These are phyloP conservation scores for Hirtodrosophila trivittata DNA, from an alignment of 2,888 invertebrate species.

Conservation along the genomic window DNA sequence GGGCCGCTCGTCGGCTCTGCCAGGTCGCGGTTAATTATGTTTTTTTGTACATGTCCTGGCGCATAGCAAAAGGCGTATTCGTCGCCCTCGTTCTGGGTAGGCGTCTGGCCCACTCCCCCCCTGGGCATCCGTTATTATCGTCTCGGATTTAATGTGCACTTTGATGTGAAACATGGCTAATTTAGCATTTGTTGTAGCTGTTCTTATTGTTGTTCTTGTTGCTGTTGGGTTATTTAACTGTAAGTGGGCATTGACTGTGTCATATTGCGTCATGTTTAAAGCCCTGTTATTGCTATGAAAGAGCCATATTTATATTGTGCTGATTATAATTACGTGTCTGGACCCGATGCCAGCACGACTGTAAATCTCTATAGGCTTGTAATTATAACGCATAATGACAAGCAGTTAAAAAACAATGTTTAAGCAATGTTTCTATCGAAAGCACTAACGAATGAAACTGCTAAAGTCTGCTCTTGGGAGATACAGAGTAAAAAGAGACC, in stretches of 20 bases:
- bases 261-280: slow-evolving; percentile 46
- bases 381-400: no score
- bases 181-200: slow-evolving; percentile 52
- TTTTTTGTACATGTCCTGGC: slow-evolving; percentile 59
- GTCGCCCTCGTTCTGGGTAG: slow-evolving; percentile 7
- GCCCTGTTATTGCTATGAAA: slow-evolving; percentile 43
- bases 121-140: slow-evolving; percentile 64
- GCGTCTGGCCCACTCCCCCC: slow-evolving; percentile 9
- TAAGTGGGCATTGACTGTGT: slow-evolving; percentile 9
- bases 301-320: slow-evolving; percentile 48
- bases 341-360: neutral
- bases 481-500: no score
- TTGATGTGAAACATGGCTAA: slow-evolving; percentile 77
- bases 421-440: no score
- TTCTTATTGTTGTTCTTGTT: slow-evolving; percentile 10
- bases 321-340: slow-evolving; percentile 45
- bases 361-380: no score
- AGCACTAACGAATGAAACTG: no score
- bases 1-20: slow-evolving; percentile 37
- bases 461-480: no score
- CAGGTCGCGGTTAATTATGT: slow-evolving; percentile 77
- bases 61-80: slow-evolving; percentile 41
- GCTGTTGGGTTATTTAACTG: slow-evolving; percentile 7
- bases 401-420: no score
- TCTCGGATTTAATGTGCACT: slow-evolving; percentile 78